A percentile compares a stretch with the other conserved stretches of the same genome.
phyloP scores from a whole-genome alignment of 2,113 vertebrate genomes.

The Corythornis vintsioides region DNA sequence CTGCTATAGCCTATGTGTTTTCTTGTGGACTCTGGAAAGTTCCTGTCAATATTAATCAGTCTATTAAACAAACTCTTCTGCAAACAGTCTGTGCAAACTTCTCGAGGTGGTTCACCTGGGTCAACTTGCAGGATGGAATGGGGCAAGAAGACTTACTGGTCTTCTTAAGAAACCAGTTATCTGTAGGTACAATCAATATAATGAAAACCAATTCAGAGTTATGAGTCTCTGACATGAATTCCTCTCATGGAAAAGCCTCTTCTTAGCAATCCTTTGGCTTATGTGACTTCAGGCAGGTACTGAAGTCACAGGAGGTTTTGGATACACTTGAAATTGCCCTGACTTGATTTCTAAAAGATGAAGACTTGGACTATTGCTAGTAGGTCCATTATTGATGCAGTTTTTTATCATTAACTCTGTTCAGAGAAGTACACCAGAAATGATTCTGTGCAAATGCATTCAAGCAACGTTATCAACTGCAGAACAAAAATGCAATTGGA shows the following conservation, averaged over 20 bases:
- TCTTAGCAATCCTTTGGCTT: background rate
- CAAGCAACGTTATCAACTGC: constrained; percentile 15
- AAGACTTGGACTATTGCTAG: background rate
- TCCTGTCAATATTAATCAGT: constrained; percentile 9
- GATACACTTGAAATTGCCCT: background rate
- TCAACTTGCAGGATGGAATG: background rate
- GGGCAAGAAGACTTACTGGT: background rate
- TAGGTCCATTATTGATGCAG: background rate
- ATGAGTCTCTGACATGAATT: background rate
- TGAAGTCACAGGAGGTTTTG: background rate
- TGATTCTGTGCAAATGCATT: constrained; percentile 11
- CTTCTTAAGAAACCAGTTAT: background rate
- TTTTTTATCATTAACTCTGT: background rate
- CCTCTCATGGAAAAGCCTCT: background rate
- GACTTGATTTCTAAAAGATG: background rate
- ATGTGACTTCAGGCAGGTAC: background rate
- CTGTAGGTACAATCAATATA: background rate
- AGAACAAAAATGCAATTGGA: constrained; percentile 38
- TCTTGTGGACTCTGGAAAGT: background rate
- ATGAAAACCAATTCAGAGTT: background rate
- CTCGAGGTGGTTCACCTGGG: background rate
- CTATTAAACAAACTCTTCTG: constrained; percentile 14
- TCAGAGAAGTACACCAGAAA: background rate
- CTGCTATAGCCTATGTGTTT: background rate
- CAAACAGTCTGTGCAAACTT: constrained; percentile 30